phyloP scores from a whole-genome alignment of 2,888 invertebrate species.

The Galerucella calmariensis region DNA sequence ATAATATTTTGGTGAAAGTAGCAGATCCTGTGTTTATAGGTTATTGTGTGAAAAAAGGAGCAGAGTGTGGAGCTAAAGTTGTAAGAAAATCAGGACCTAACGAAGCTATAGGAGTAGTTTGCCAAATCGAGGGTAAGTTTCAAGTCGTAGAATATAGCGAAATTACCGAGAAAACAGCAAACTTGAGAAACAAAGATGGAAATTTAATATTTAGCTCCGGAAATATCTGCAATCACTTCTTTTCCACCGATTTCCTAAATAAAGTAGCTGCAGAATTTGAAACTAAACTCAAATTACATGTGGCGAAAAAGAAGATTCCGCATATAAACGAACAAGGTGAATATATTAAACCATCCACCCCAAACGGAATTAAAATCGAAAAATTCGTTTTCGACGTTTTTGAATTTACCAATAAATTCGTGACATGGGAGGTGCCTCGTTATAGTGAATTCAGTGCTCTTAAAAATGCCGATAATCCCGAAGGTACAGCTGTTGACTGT shows the following conservation, averaged over 20 bases:
- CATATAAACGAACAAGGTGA: conserved; percentile 79
- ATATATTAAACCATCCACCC: conserved; percentile 78
- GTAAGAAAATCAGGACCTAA: conserved; percentile 91
- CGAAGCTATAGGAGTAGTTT: conserved; percentile 97
- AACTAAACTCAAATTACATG: conserved; percentile 85
- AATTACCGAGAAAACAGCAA: conserved; percentile 87
- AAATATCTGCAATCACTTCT: conserved; percentile 98
- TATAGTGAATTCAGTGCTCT: conserved; percentile 96
- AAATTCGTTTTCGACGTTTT: conserved; percentile 99
- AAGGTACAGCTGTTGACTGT: conserved; percentile 87
- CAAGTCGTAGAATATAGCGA: conserved; percentile 98
- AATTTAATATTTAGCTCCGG: conserved; percentile 92
- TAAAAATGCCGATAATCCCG: conserved; percentile 85
- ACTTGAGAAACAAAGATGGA: conserved; percentile 81
- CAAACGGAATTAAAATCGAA: conserved; percentile 98
- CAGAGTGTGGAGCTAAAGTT: conserved; percentile 97
- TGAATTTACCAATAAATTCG: conserved; percentile 89
- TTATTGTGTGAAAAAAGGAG: conserved; percentile 87
- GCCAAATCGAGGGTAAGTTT: conserved; percentile 89
- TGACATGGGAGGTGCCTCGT: conserved; percentile 91
- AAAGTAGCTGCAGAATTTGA: conserved; percentile 79
- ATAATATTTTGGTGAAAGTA: conserved; percentile 97
- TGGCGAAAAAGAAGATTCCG: conserved; percentile 98
- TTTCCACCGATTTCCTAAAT: conserved; percentile 86
- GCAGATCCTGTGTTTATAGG: conserved; percentile 98